Percentiles rank a stretch among this genome's conserved stretches.
These are phyloP conservation scores for Callorhinus ursinus DNA, from an alignment of 2,113 vertebrate genomes.

Conservation along the genomic window DNA sequence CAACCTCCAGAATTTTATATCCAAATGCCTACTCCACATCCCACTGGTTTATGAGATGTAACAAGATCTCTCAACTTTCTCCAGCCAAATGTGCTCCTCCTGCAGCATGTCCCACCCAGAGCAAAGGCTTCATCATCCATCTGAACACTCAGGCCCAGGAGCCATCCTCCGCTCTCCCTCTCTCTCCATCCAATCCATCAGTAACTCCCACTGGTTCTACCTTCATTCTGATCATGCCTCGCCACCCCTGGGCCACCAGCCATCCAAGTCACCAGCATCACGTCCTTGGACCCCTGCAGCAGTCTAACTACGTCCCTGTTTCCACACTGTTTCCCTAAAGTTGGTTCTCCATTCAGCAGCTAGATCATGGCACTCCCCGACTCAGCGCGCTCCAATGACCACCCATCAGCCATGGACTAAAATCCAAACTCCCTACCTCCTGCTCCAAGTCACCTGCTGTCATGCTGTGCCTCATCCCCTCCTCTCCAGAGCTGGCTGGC, in stretches of 20 bases:
- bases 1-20: background rate
- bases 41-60: background rate
- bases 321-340: background rate
- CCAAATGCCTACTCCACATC: background rate
- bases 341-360: background rate
- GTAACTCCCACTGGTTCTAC: background rate
- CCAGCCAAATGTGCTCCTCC: background rate
- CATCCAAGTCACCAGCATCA: background rate
- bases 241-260: background rate
- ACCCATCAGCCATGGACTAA: background rate
- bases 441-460: background rate
- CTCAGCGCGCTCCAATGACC: background rate
- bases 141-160: no score
- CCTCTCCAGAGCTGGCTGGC: background rate
- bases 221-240: background rate
- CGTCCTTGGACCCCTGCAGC: background rate
- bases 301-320: background rate
- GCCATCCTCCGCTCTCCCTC: background rate
- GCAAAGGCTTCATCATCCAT: background rate
- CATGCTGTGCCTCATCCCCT: background rate
- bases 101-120: background rate
- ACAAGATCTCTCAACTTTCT: background rate
- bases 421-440: background rate
- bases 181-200: background rate
- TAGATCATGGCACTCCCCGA: background rate